Base-by-base conservation (phyloP, 2,888 invertebrate species). In the Pachliopta kotzebuea region DNA sequence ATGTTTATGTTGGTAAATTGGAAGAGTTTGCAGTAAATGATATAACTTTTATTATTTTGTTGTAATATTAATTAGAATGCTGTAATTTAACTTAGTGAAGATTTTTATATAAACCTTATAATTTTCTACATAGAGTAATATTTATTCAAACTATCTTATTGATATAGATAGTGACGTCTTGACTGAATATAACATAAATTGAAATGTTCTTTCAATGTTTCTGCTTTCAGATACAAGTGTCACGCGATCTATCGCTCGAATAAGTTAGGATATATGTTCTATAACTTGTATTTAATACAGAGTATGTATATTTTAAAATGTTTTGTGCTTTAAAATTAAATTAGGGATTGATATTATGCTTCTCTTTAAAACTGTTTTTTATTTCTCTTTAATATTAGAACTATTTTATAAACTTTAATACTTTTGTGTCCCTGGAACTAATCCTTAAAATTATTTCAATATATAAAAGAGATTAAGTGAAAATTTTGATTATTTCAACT, bases 171-270 rank as follows among this genome's bases (percentile, higher is more conserved):
- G 45, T 45, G 4, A n/a, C 8, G 45, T 45, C n/a, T 45, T 45
- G 58, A 58, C 49, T 49, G 58, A 49, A 58, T 26, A 58, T 58
- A 58, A 49, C 49, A 58, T 50, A 52, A 37, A 53, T 52, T 21
- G 60, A 60, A 60, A 60, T 60, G 24, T 53, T 53, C 53, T 45
- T 45, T 45, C 4, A 45, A 45, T 45, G n/a, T 45, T 45, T 45
- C n/a, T n/a, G 42, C n/a, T 45, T 18, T 45, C n/a, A 4, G n/a
- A 45, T 45, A n/a, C 45, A 18, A 45, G 7, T 45, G n/a, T n/a
- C 45, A n/a, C 45, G 45, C 45, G 45, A 45, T 45, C n/a, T 18
- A n/a, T 8, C 8, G 8, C 45, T 45, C 45, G n/a, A 45, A 45
- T 45, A 45, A 45, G n/a, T 45, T 45, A n/a, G 18, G 8, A 45